phyloP scores from a whole-genome alignment of 2,797 vertebrate genomes.

The Champsocephalus gunnari region DNA sequence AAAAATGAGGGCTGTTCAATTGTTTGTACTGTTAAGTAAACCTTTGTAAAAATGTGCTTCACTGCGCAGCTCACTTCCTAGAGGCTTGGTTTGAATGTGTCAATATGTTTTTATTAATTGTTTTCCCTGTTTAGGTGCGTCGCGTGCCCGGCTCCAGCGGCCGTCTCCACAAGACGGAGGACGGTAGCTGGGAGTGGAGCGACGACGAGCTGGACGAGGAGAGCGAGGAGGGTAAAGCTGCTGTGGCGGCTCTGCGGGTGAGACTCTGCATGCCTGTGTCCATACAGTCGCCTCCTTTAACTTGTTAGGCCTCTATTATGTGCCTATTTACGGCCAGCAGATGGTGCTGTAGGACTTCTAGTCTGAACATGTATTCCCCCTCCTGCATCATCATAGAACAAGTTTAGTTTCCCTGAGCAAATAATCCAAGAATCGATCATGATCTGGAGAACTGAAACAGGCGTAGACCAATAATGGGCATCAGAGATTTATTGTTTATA shows the following conservation, averaged over 20 bases:
- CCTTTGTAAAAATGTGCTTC: too few species aligned
- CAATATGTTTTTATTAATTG: neutral
- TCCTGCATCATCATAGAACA: too few species aligned
- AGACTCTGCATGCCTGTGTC: conserved; percentile 38
- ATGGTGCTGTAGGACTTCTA: conserved; percentile 16
- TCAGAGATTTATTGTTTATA: too few species aligned
- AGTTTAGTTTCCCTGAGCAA: neutral
- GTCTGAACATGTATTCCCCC: neutral
- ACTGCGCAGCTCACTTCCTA: too few species aligned
- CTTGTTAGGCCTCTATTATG: neutral
- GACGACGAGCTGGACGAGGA: conserved; percentile 98
- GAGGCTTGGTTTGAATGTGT: too few species aligned
- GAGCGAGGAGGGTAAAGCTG: conserved; percentile 97
- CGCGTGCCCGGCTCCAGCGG: conserved; percentile 95
- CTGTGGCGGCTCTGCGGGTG: conserved; percentile 95
- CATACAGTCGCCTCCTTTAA: neutral
- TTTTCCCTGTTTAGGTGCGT: conserved; percentile 84
- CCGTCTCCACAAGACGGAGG: conserved; percentile 95
- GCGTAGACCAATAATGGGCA: too few species aligned
- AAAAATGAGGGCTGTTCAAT: too few species aligned
- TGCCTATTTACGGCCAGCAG: conserved; percentile 25
- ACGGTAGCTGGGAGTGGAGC: conserved; percentile 97
- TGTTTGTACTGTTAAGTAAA: too few species aligned
- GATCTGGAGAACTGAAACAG: neutral
- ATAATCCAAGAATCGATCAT: neutral